Conservation (phyloP, 2,113 vertebrate genomes). For the Junco hyemalis region DNA sequence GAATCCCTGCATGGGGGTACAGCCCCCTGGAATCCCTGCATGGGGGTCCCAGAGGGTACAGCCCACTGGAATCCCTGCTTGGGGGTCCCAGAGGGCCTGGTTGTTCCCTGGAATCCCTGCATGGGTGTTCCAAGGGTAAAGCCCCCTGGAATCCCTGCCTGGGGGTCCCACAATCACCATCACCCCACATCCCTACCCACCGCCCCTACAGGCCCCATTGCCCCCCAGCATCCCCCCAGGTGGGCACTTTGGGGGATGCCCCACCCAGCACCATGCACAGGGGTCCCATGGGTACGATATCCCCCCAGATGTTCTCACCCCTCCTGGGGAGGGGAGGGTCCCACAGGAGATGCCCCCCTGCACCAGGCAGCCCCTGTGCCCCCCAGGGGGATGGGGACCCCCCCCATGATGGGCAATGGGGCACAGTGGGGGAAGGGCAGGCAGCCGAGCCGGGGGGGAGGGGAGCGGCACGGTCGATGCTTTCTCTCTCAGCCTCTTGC, state of each 20-base stretch:
- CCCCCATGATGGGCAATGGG: neutral
- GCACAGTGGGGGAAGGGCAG: neutral
- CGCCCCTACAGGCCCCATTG: neutral
- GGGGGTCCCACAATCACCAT: neutral
- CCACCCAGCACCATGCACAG: rapidly evolving
- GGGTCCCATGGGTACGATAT: rapidly evolving
- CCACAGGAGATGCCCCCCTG: neutral
- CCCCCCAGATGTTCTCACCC: neutral
- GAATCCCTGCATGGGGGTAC: neutral
- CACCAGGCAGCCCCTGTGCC: neutral
- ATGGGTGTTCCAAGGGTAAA: neutral
- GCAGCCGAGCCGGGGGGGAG: neutral
- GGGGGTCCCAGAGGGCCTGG: too few relatives aligned
- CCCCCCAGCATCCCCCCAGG: neutral
- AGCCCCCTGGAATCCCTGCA: neutral
- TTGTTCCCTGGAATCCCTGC: too few relatives aligned
- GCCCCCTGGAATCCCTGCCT: too few relatives aligned
- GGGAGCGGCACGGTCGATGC: neutral
- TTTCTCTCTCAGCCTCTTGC: conserved; percentile 7
- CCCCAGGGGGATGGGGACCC: neutral
- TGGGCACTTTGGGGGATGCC: neutral
- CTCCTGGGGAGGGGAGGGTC: too few relatives aligned
- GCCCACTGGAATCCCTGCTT: too few relatives aligned
- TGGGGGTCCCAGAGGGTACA: too few relatives aligned
- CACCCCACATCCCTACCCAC: neutral